phyloP scores from a whole-genome alignment of 2,797 vertebrate genomes.

The Rhinoraja longicauda region DNA sequence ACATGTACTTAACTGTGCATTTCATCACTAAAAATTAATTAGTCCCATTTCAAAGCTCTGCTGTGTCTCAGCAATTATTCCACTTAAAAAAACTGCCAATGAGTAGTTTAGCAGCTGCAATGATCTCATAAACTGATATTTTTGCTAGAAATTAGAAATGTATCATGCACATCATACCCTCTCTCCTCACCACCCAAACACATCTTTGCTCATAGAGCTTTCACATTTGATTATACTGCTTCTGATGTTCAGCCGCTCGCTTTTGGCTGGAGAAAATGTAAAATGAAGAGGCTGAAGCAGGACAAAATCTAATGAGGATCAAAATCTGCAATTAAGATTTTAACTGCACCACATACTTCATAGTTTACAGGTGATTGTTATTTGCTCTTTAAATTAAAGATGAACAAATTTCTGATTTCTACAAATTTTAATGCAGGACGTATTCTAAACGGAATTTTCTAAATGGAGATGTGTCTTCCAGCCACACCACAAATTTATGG shows the following conservation, averaged over 20 bases:
- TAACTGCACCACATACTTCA: neutral
- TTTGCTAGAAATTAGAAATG: neutral
- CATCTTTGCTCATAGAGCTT: neutral
- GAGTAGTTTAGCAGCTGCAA: neutral
- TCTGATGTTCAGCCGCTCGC: neutral
- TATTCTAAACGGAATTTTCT: neutral
- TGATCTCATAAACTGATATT: neutral
- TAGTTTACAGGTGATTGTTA: neutral
- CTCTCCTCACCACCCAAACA: too few species aligned
- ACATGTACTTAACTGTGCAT: neutral
- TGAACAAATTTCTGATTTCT: neutral
- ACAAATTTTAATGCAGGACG: neutral
- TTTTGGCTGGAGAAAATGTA: neutral
- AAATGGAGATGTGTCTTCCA: too few species aligned
- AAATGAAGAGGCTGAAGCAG: neutral
- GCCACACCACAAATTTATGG: neutral
- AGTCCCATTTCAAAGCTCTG: neutral
- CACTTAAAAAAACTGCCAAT: neutral
- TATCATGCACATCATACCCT: neutral
- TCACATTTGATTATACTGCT: neutral
- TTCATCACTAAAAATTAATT: neutral
- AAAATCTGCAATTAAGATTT: neutral
- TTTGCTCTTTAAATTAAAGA: neutral
- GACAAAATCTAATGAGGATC: constrained; percentile 7
- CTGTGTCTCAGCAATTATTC: neutral